Conservation (phyloP, 35 echinoderm and acorn worm species). For the Ophioderma brevispina region DNA sequence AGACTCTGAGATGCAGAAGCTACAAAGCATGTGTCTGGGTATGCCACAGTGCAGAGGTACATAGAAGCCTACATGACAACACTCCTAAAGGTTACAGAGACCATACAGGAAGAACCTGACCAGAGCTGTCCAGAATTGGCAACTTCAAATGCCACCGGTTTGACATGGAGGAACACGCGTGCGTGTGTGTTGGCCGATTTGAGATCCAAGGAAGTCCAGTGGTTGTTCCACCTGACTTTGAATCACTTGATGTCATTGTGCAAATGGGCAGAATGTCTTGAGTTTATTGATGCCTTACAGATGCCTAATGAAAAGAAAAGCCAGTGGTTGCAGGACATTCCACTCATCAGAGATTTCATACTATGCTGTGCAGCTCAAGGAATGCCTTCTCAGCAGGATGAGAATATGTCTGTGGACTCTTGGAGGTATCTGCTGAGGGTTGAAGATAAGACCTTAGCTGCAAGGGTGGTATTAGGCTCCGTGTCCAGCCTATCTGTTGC, state of each 20-base stretch:
- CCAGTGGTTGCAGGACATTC: conserved; percentile 21
- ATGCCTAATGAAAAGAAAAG: background rate
- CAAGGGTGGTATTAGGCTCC: conserved; percentile 35
- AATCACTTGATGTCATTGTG: conserved; percentile 15
- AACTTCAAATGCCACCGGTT: background rate
- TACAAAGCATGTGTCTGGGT: conserved; percentile 52
- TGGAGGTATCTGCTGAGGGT: conserved; percentile 43
- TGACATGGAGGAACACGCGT: conserved; percentile 40
- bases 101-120: background rate
- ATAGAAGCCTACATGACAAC: conserved; percentile 55
- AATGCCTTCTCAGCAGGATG: background rate
- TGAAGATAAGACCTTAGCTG: conserved; percentile 31
- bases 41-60: conserved; percentile 72
- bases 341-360: conserved; percentile 49
- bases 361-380: conserved; percentile 66
- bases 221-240: conserved; percentile 15
- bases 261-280: conserved; percentile 17
- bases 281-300: conserved; percentile 1
- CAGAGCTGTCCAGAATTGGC: background rate
- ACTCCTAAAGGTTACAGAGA: conserved; percentile 33
- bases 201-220: conserved; percentile 22
- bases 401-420: conserved; percentile 10
- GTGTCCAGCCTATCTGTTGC: conserved; percentile 45
- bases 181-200: conserved; percentile 76
- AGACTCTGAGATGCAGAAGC: conserved; percentile 39